Evolutionary conservation across 2,888 invertebrate species (phyloP).

Genomic region (Drosophila colorata): DNA sequence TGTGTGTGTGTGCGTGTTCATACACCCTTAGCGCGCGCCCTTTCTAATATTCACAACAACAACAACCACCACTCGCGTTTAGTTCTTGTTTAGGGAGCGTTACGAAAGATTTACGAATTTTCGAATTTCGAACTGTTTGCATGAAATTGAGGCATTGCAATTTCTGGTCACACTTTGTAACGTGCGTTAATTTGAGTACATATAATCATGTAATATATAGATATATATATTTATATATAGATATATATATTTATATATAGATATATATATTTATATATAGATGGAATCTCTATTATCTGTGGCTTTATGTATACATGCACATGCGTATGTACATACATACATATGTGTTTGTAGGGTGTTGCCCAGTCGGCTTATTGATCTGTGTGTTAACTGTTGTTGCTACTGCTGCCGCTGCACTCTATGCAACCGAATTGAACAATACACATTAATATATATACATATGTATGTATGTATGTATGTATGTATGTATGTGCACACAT

Average conservation of each 20-base stretch:
- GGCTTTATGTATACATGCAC: background rate
- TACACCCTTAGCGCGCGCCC: conserved; percentile 65
- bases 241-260: background rate
- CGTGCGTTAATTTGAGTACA: background rate
- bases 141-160: conserved; percentile 6
- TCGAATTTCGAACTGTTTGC: conserved; percentile 9
- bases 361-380: conserved; percentile 75
- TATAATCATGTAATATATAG: background rate
- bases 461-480: conserved; percentile 14
- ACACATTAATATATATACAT: conserved; percentile 33
- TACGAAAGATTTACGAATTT: conserved; percentile 26
- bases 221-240: background rate
- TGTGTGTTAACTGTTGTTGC: conserved; percentile 48
- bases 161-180: background rate
- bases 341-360: conserved; percentile 59
- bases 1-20: conserved; percentile 12
- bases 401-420: conserved; percentile 58
- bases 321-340: background rate
- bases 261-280: background rate
- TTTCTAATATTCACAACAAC: conserved; percentile 37
- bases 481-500: conserved; percentile 29
- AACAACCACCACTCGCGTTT: conserved; percentile 39
- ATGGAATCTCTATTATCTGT: too few species aligned
- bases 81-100: conserved; percentile 12
- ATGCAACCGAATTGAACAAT: conserved; percentile 57